Evolutionary conservation across 2,888 invertebrate species (phyloP), one percentile per base, ranked within the genome.

Genomic region (Stenurella melanura): DNA sequence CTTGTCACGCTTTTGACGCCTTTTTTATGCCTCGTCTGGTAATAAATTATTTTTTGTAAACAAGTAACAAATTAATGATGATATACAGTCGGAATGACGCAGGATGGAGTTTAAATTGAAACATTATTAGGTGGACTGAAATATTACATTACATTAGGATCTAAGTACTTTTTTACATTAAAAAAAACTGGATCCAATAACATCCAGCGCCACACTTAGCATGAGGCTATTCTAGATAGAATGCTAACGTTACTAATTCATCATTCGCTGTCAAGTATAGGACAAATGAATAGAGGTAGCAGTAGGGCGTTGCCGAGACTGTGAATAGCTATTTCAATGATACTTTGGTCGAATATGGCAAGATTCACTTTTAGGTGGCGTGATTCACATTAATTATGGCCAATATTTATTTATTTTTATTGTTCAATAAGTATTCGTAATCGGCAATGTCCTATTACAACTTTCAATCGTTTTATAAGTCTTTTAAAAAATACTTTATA

Each of bases 1-100:
- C 78, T 78, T 78, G 80, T 81, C 80, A 76, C 57, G 73, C 75
- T 74, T 73, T 73, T 77, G 73, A 73, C 75, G 77, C 75, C 79
- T 81, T 78, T 80, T 80, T 76, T 72, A 70, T 74, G 66, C 66
- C 42, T 21, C 75, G 64, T 67, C 75, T 56, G 74, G 73, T 74
- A 64, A 77, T 75, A 75, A 75, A 77, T 73, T 73, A 73, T 73
- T 77, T 77, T 75, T 77, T 75, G 79, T 80, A 73, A 80, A 78
- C 73, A 80, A 75, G 70, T 70, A 69, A 73, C 60, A 67, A 67
- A 67, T 67, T 67, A 67, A 54, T 54, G 67, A 67, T 67, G 67
- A 67, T 54, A 26, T 60, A 42, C 60, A 17, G 60, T 70, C n/a
- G 38, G n/a, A 21, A 12, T 19, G 70, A 60, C 57, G 42, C 38